A percentile compares a stretch with the other conserved stretches of the same genome.
phyloP scores from a whole-genome alignment of 2,113 vertebrate genomes.

The Dicerorhinus sumatrensis region DNA sequence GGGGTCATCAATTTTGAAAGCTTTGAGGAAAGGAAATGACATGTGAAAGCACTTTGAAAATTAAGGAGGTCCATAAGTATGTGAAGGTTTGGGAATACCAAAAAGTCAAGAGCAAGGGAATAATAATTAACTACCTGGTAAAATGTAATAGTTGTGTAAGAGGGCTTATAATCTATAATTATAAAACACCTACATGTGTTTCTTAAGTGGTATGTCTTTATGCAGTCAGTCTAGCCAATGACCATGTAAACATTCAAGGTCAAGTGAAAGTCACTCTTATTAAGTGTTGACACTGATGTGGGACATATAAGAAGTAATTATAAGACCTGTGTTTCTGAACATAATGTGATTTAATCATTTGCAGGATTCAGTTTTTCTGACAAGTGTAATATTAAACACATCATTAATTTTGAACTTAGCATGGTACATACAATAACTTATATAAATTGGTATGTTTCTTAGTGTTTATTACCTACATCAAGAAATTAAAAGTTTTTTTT shows the following conservation, averaged over 20 bases:
- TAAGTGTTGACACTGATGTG: background rate
- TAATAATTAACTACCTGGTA: constrained; percentile 8
- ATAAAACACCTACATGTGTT: background rate
- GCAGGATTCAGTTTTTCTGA: background rate
- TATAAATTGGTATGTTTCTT: constrained; percentile 5
- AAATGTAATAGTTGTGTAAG: background rate
- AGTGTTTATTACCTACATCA: background rate
- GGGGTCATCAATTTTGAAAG: constrained; percentile 12
- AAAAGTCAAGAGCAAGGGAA: background rate
- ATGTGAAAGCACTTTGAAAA: constrained; percentile 46
- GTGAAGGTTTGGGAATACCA: background rate
- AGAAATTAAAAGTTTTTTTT: background rate
- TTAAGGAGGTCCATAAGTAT: background rate
- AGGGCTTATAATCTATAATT: background rate
- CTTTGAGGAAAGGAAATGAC: constrained; percentile 11
- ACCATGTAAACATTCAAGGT: background rate
- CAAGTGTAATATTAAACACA: background rate
- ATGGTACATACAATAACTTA: background rate
- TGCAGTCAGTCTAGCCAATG: background rate
- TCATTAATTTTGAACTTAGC: constrained; percentile 46
- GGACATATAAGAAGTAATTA: constrained; percentile 27
- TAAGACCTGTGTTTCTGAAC: constrained; percentile 21
- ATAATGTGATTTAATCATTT: constrained; percentile 25
- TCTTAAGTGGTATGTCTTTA: constrained; percentile 24
- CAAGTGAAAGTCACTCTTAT: background rate